Evolutionary conservation across 2,888 invertebrate species (phyloP).

Genomic region (Mesorhabditis spiculigera): DNA sequence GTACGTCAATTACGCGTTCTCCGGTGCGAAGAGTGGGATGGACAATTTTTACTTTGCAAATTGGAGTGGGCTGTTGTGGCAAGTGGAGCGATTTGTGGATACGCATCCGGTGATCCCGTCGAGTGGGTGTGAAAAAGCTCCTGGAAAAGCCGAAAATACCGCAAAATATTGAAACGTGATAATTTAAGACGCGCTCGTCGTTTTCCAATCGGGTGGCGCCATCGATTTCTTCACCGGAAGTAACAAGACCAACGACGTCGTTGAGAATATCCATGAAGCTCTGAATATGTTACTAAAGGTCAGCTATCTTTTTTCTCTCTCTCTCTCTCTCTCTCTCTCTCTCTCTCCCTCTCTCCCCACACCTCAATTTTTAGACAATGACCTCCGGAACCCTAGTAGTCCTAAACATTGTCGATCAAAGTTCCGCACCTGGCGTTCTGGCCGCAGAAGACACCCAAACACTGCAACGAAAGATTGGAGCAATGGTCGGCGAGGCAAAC

Average conservation of each 20-base stretch:
- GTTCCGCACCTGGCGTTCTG: slow-evolving; percentile 40
- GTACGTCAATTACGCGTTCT: slow-evolving; percentile 48
- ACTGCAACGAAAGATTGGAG: slow-evolving; percentile 28
- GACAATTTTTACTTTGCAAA: slow-evolving; percentile 48
- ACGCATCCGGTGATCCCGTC: slow-evolving; percentile 24
- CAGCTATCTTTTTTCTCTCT: neutral
- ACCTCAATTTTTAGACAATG: slow-evolving; percentile 24
- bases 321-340: neutral
- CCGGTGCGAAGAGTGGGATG: slow-evolving; percentile 39
- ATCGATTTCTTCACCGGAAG: slow-evolving; percentile 49
- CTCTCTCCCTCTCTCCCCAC: neutral
- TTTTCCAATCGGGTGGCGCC: slow-evolving; percentile 44
- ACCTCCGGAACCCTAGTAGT: slow-evolving; percentile 39
- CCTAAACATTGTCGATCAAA: slow-evolving; percentile 37
- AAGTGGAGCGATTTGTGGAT: slow-evolving; percentile 34
- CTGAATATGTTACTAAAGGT: slow-evolving; percentile 14
- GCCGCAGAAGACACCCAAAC: slow-evolving; percentile 38
- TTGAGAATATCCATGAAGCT: slow-evolving; percentile 35
- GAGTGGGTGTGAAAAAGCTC: slow-evolving; percentile 5
- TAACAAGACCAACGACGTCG: slow-evolving; percentile 30
- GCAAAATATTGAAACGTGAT: neutral
- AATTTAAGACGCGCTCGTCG: slow-evolving; percentile 36
- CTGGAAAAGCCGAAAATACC: too few relatives aligned
- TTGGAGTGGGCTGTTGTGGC: slow-evolving; percentile 45
- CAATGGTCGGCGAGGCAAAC: slow-evolving; percentile 37